Base-by-base conservation (phyloP, 1,140 invertebrate genomes). In the Yoshiicerus persimilis region DNA sequence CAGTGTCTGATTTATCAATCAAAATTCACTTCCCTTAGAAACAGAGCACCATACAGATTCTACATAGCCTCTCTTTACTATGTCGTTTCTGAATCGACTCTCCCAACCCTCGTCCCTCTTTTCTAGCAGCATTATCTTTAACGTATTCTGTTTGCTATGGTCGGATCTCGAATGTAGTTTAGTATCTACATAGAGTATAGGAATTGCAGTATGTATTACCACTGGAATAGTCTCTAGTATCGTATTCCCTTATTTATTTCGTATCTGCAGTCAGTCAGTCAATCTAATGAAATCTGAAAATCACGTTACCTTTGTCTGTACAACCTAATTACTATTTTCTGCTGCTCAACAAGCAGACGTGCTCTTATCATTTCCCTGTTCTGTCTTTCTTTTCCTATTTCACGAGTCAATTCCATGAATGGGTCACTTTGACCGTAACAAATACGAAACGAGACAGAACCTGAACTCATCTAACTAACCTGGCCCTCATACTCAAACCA, bases 271-370 rank as follows among this genome's bases (percentile, higher is more conserved):
- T n/a, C n/a, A 80, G 75, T 32, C 75, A 36, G 75, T 80, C 75
- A 80, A 80, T 80, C 75, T 80, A 80, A 80, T 80, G 75, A 80
- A 80, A 80, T 80, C 75, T 80, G 16, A 38, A 80, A 80, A 80
- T 80, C 75, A 80, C 75, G 75, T 80, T 80, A 80, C 75, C 75
- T 80, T 80, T 80, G 75, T 80, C 75, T 80, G 75, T 80, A 36
- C 20, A 77, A 38, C 75, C 75, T 80, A 80, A 80, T 80, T 80
- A 32, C 75, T 80, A 80, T 80, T 80, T 80, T 80, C 75, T 80
- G 75, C 75, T 80, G 32, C 32, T 80, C 75, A 32, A 36, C 20
- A 34, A 80, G 32, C 75, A 80, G 75, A 80, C 75, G 30, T 80
- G 30, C 75, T 38, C 75, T 80, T 80, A 80, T 80, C 75, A 16